A percentile compares a stretch with the other conserved stretches of the same genome.
Evolutionary conservation across 2,113 vertebrate genomes (phyloP).

Genomic region (Pleuronectes platessa): DNA sequence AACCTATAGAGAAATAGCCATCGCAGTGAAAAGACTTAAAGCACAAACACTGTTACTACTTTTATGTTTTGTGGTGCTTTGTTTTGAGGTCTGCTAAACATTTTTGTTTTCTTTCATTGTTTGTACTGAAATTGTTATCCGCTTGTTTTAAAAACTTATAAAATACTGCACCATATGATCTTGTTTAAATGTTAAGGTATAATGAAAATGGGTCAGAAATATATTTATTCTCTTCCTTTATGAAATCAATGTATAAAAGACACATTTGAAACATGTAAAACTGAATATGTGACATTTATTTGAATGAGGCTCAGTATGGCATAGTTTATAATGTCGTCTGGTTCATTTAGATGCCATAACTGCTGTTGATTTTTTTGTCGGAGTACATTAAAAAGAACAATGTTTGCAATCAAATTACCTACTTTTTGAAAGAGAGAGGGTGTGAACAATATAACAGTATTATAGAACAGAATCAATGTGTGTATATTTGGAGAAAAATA

Average conservation of each 20-base stretch:
- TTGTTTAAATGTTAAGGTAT: constrained; percentile 80
- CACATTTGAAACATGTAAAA: constrained; percentile 77
- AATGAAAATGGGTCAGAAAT: constrained; percentile 76
- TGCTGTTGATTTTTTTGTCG: constrained; percentile 80
- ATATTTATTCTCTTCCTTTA: constrained; percentile 81
- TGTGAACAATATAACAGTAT: constrained; percentile 84
- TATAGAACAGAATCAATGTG: constrained; percentile 83
- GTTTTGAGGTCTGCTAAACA: constrained; percentile 57
- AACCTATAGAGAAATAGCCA: constrained; percentile 77
- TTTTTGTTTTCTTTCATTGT: constrained; percentile 58
- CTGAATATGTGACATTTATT: constrained; percentile 79
- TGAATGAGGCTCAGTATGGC: constrained; percentile 81
- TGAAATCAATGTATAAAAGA: constrained; percentile 78
- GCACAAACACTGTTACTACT: constrained; percentile 77
- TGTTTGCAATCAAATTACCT: constrained; percentile 82
- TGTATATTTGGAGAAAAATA: constrained; percentile 85
- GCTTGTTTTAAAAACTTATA: constrained; percentile 73
- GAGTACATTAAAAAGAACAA: constrained; percentile 81
- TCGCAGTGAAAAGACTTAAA: constrained; percentile 79
- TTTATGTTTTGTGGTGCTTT: constrained; percentile 66
- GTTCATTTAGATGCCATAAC: constrained; percentile 84
- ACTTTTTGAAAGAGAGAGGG: constrained; percentile 80
- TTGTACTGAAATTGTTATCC: constrained; percentile 74
- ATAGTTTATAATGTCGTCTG: constrained; percentile 84
- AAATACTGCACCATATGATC: constrained; percentile 78